phyloP scores from a whole-genome alignment of 1,140 invertebrate genomes.

The Caenorhabditis brenneri region DNA sequence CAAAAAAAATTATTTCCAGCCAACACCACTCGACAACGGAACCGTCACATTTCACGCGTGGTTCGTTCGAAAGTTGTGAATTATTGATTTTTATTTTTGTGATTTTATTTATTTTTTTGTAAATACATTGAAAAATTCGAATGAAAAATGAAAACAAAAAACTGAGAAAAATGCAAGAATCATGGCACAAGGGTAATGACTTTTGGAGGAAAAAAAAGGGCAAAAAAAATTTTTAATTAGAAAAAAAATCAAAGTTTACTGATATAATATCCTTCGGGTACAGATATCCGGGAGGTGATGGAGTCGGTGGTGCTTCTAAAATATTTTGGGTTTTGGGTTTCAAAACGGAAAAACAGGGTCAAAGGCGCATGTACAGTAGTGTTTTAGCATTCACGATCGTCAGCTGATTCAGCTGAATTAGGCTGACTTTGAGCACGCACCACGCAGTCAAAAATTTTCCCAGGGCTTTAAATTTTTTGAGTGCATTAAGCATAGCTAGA shows the following conservation, averaged over 20 bases:
- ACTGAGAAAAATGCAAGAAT: not conserved
- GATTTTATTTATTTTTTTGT: not conserved
- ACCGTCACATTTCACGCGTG: constrained; percentile 20
- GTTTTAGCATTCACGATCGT: too few relatives aligned
- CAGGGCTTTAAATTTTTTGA: too few relatives aligned
- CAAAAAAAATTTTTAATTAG: not conserved
- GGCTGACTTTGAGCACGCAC: too few relatives aligned
- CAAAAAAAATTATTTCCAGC: not conserved
- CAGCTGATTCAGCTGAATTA: too few relatives aligned
- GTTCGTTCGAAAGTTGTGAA: constrained; percentile 10
- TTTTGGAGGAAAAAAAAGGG: not conserved
- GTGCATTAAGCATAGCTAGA: too few relatives aligned
- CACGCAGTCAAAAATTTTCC: too few relatives aligned
- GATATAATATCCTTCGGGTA: not conserved
- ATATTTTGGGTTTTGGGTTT: not conserved
- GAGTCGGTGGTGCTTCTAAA: not conserved
- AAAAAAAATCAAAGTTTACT: not conserved
- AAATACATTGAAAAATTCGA: not conserved
- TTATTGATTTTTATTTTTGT: not conserved
- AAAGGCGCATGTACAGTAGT: not conserved
- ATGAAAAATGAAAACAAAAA: not conserved
- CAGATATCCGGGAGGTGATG: not conserved
- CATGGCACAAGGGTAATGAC: constrained; percentile 5
- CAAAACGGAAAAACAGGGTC: not conserved
- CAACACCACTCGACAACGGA: not conserved